A percentile compares a stretch with the other conserved stretches of the same genome.
Conservation (phyloP, 2,888 invertebrate species). For the Lordiphosa andalusiaca region DNA sequence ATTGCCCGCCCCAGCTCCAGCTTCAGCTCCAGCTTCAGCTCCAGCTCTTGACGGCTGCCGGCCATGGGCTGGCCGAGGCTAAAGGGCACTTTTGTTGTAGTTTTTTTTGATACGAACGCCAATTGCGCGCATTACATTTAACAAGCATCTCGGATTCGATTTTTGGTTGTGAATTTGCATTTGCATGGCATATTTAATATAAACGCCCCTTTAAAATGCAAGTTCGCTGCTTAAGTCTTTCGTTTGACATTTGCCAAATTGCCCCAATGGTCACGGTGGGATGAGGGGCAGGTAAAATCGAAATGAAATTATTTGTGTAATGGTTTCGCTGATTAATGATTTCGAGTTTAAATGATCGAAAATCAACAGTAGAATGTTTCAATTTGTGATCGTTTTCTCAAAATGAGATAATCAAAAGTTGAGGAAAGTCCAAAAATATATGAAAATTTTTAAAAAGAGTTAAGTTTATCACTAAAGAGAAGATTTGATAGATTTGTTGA, state of each 20-base stretch:
- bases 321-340: too few relatives aligned
- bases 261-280: slow-evolving; percentile 34
- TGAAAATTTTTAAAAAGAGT: too few relatives aligned
- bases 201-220: slow-evolving; percentile 19
- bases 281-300: neutral
- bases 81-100: slow-evolving; percentile 66
- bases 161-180: slow-evolving; percentile 44
- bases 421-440: too few relatives aligned
- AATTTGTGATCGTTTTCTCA: too few relatives aligned
- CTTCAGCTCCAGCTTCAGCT: slow-evolving; percentile 1
- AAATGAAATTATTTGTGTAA: too few relatives aligned
- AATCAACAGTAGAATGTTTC: too few relatives aligned
- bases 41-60: slow-evolving; percentile 26
- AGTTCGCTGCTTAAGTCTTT: slow-evolving; percentile 71
- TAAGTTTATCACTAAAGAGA: too few relatives aligned
- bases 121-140: slow-evolving; percentile 69
- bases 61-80: slow-evolving; percentile 57
- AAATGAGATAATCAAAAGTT: too few relatives aligned
- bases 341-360: too few relatives aligned
- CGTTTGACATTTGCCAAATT: slow-evolving; percentile 64
- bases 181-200: slow-evolving; percentile 65
- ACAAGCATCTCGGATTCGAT: slow-evolving; percentile 58
- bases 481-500: too few relatives aligned
- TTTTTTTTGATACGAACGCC: slow-evolving; percentile 31
- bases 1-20: slow-evolving; percentile 46